These are phyloP conservation scores for Ophiothrix spiculata DNA, from an alignment of 35 echinoderm and acorn worm genomes.

Conservation along the genomic window DNA sequence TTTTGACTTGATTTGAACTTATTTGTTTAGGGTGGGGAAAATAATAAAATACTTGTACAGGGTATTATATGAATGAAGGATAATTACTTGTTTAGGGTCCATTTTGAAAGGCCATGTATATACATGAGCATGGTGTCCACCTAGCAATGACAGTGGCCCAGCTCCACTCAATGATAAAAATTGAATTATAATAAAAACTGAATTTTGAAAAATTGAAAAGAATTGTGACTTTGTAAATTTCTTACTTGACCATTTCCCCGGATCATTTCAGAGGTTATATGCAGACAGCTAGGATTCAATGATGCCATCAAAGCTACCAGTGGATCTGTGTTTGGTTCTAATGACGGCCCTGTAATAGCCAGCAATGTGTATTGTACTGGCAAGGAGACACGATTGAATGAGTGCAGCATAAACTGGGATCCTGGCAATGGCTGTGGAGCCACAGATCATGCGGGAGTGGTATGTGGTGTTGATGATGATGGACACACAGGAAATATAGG, in stretches of 20 bases:
- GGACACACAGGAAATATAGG: background rate
- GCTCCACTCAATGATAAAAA: background rate
- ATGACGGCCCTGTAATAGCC: background rate
- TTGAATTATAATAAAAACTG: background rate
- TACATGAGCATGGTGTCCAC: background rate
- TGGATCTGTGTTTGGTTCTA: background rate
- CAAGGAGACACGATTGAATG: background rate
- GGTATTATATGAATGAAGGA: too few species aligned
- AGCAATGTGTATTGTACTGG: background rate
- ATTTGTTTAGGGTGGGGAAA: too few species aligned
- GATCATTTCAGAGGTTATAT: background rate
- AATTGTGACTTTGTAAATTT: background rate
- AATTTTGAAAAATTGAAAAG: background rate
- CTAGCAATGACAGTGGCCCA: background rate
- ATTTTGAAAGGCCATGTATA: background rate
- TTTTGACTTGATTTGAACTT: too few species aligned
- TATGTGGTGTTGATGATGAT: background rate
- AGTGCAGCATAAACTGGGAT: background rate
- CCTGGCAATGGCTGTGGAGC: background rate
- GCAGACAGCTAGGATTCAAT: background rate
- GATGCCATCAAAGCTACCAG: background rate
- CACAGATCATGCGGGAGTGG: background rate
- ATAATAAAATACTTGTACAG: too few species aligned
- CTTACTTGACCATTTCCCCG: too few species aligned
- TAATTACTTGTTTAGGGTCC: background rate